Conservation (phyloP, 2,797 vertebrate genomes). For the Paramormyrops hopkinsi region DNA sequence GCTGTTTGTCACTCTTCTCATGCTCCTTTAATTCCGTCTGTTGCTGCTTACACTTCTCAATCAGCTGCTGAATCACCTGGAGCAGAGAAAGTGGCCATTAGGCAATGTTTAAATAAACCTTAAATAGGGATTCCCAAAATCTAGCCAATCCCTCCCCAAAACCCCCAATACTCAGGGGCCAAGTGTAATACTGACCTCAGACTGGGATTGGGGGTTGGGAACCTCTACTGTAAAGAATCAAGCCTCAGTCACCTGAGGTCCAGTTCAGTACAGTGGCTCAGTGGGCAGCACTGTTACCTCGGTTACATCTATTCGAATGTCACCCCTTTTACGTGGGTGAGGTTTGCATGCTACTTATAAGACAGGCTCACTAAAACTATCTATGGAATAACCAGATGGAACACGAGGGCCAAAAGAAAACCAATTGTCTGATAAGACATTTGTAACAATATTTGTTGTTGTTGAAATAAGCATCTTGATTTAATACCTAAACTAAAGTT, state of each 20-base stretch:
- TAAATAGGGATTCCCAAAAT: not conserved
- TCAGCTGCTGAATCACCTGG: conserved; percentile 57
- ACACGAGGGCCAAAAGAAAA: not conserved
- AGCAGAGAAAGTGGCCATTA: not conserved
- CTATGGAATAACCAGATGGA: not conserved
- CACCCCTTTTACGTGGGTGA: not conserved
- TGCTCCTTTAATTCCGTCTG: conserved; percentile 41
- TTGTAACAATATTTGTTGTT: not conserved
- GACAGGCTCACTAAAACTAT: not conserved
- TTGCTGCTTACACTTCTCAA: conserved; percentile 53
- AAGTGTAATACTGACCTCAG: not conserved
- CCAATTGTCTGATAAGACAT: not conserved
- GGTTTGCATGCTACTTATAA: not conserved
- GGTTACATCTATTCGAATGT: not conserved
- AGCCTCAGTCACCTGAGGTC: not conserved
- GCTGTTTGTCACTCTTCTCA: conserved; percentile 19
- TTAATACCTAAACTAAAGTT: not conserved
- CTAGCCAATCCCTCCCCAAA: not conserved
- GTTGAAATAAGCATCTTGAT: not conserved
- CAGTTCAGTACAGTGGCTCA: not conserved
- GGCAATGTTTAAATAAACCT: not conserved
- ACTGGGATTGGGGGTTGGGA: not conserved
- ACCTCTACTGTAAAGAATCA: not conserved
- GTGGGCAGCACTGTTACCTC: not conserved
- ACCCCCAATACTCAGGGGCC: not conserved